Base-by-base conservation (phyloP, 2,888 invertebrate genomes). In the Pterostichus madidus region DNA sequence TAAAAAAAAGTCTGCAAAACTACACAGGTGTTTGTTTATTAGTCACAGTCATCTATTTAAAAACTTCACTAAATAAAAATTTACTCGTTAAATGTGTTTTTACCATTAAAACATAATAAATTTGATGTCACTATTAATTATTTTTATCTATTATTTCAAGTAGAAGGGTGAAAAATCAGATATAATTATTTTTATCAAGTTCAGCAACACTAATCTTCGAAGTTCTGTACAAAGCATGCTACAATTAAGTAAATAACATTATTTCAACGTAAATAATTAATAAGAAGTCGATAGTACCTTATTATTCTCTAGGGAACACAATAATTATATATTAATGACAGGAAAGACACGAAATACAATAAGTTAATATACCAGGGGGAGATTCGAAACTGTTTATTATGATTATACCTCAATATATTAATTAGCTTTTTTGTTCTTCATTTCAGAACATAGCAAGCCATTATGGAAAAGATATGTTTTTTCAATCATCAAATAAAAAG, bases 281-380 rank as follows among this genome's bases (percentile, higher is more conserved):
- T 46, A 24, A 46, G 15, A 79, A 64, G 59, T 61, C 17, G 78
- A 79, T 64, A 79, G 13, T 64, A 13, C 35, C 35, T 64, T 64
- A 64, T 64, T 32, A 39, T 64, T 64, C 32, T 11, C 64, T 64
- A 35, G 31, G 1, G 64, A 64, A 64, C 64, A 35, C 35, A 79
- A 79, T 79, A 79, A 79, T 79, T 79, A 79, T 79, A 79, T 79
- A 79, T 44, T 79, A 79, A 79, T 79, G 78, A 61, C 59, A 79
- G 31, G 46, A 31, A 79, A 79, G 78, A 24, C 78, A 39, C 59
- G 59, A 35, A 79, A 79, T 61, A 61, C 64, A 79, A 79, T 79
- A 78, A 78, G 78, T 61, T 78, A 79, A 64, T 61, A 53, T 64
- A 13, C 35, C 11, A 59, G 61, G 32, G 35, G 61, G 35, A 35